phyloP scores from a whole-genome alignment of 2,888 invertebrate genomes.

The Hydroisotoma schaefferi region DNA sequence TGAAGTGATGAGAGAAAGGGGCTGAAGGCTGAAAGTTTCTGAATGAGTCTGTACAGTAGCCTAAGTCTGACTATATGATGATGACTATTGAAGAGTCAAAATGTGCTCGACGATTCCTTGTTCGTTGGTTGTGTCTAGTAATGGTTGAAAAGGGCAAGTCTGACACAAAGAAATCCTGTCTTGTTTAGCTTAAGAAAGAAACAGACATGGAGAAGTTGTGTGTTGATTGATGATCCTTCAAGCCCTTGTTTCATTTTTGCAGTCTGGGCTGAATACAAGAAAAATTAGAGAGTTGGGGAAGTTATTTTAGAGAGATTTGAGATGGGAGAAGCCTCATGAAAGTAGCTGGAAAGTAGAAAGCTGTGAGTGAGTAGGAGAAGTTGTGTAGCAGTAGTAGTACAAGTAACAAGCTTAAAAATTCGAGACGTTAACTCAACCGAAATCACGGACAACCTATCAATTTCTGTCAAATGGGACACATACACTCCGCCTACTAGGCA shows the following conservation, averaged over 20 bases:
- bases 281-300: not conserved
- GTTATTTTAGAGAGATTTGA: not conserved
- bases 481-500: not conserved
- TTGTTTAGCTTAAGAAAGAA: slow-evolving; percentile 2
- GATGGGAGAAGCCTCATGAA: not conserved
- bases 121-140: too few species aligned
- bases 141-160: too few species aligned
- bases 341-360: not conserved
- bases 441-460: slow-evolving; percentile 7
- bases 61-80: too few species aligned
- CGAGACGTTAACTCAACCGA: slow-evolving; percentile 1
- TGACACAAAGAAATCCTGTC: slow-evolving; percentile 1
- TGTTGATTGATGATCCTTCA: slow-evolving; percentile 7
- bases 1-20: too few species aligned
- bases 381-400: too few species aligned
- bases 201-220: not conserved
- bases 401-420: slow-evolving; percentile 7
- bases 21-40: too few species aligned
- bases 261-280: not conserved
- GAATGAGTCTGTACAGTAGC: too few species aligned
- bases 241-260: slow-evolving; percentile 1
- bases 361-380: too few species aligned
- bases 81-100: too few species aligned
- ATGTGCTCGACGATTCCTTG: too few species aligned
- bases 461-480: slow-evolving; percentile 7